These are phyloP conservation scores for Hucho hucho DNA, from an alignment of 2,113 vertebrate species.

Conservation along the genomic window DNA sequence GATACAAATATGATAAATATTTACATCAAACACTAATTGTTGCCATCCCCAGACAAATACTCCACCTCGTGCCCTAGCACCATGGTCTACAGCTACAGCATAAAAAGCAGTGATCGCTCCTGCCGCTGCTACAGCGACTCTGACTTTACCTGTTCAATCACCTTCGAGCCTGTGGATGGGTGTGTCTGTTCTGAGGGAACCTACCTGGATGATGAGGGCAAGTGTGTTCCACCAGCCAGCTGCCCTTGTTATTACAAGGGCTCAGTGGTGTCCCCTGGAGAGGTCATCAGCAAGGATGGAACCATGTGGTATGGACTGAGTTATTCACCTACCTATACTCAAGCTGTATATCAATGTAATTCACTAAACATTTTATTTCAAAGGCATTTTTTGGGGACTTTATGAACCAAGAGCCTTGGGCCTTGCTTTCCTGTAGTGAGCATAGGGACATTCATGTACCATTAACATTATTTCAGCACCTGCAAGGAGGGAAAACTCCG, in stretches of 20 bases:
- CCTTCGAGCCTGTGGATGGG: constrained; percentile 81
- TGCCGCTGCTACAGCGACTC: constrained; percentile 77
- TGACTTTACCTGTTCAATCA: constrained; percentile 75
- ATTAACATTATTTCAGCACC: constrained; percentile 62
- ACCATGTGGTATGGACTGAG: constrained; percentile 72
- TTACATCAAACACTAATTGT: neutral
- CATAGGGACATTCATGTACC: neutral
- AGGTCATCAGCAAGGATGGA: constrained; percentile 72
- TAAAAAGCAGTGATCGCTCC: constrained; percentile 72
- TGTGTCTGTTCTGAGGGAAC: constrained; percentile 78
- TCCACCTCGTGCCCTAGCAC: constrained; percentile 74
- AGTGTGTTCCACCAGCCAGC: constrained; percentile 70
- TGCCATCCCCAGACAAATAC: constrained; percentile 71
- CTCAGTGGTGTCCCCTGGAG: constrained; percentile 65
- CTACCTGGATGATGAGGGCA: constrained; percentile 74
- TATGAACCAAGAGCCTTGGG: neutral
- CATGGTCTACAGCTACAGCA: constrained; percentile 68
- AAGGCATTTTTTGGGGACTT: too few species aligned
- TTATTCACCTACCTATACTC: neutral
- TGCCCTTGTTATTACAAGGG: constrained; percentile 84
- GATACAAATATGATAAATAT: neutral
- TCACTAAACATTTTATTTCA: neutral
- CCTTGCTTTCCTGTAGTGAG: neutral
- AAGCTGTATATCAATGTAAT: neutral
- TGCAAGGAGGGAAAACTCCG: constrained; percentile 75